Evolutionary conservation across 2,797 vertebrate genomes (phyloP), one percentile per base, ranked within the genome.

Genomic region (Gymnoscopelus braueri): DNA sequence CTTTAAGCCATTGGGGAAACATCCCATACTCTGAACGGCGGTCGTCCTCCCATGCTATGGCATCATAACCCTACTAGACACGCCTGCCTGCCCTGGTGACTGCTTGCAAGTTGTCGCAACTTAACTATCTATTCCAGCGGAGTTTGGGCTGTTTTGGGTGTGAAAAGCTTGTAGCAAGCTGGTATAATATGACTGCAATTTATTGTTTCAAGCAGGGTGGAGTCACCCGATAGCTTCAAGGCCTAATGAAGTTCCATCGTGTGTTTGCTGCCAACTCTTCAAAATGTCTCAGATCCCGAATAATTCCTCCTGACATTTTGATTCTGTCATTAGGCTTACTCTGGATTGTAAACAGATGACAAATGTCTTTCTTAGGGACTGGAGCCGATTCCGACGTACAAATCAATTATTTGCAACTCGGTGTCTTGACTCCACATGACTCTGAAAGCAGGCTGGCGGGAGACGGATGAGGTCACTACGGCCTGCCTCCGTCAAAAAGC

Each of bases 181-280:
- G 19, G 19, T 19, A 19, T 19, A 19, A 19, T 19, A 83, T 82
- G 74, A 75, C 84, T 55, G 64, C 11, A 4, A 67, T 66, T 64
- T 80, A 3, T 65, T 73, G 79, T 60, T 85, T 73, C 64, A 15
- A 68, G 63, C 26, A 3, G 64, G 23, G 48, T 10, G 0, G 60
- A 11, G 63, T 73, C 74, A 79, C 65, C 67, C 63, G 53, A 82
- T 75, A 81, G 63, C 47, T 72, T 80, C 15, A 60, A 48, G 58
- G 62, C 65, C 48, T 71, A 48, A 54, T 67, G 32, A 35, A 58
- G 70, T 77, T 84, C 71, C 51, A 54, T 32, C 2, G 47, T 56
- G 39, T 44, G 39, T 44, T 10, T 8, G 39, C 7, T 10, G 39
- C 9, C 39, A 44, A n/a, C 48, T n/a, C 68, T 57, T 61, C 50